A percentile compares a stretch with the other conserved stretches of the same genome.
Evolutionary conservation across 2,113 vertebrate genomes (phyloP).

Genomic region (Edolisoma coerulescens): DNA sequence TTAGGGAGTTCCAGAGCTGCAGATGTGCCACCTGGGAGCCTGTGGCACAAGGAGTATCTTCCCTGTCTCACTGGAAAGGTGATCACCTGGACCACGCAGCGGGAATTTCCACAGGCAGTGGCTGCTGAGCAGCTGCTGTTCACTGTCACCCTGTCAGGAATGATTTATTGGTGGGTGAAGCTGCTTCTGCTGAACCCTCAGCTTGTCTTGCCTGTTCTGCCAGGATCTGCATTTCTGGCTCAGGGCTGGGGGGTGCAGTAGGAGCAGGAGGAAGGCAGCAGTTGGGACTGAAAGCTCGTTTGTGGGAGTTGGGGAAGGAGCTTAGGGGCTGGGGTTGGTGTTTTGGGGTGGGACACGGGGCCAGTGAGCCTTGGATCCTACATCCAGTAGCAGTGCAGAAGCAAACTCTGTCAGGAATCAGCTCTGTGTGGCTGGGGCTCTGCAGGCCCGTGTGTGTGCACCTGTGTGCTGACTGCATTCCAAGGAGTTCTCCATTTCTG

Average conservation of each 20-base stretch:
- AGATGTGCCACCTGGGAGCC: neutral
- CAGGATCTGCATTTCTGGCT: neutral
- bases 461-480: neutral
- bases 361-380: neutral
- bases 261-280: neutral
- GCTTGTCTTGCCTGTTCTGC: neutral
- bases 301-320: neutral
- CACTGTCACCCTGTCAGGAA: neutral
- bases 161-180: neutral
- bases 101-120: neutral
- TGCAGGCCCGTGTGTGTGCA: neutral
- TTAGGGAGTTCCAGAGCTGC: neutral
- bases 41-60: neutral
- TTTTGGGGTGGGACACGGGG: rapidly evolving
- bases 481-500: neutral
- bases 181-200: neutral
- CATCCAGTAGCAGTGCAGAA: neutral
- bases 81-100: neutral
- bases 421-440: neutral
- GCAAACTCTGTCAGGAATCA: neutral
- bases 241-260: neutral
- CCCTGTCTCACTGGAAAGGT: neutral
- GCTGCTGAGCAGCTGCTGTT: neutral
- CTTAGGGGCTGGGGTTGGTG: neutral
- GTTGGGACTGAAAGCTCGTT: neutral